These are phyloP conservation scores for Styela plicata DNA, from an alignment of 23 tunicate genomes.

Conservation along the genomic window DNA sequence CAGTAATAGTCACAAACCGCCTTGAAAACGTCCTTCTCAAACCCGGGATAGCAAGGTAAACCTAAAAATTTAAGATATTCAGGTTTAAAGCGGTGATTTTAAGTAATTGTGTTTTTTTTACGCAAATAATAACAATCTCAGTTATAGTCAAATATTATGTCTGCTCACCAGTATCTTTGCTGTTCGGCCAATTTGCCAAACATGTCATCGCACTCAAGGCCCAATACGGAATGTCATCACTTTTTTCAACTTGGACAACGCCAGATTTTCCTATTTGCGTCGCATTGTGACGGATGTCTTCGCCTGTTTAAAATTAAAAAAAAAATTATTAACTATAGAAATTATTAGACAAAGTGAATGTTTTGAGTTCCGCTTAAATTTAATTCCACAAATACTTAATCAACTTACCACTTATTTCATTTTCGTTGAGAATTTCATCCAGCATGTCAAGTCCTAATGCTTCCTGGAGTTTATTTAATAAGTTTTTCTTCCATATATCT, in stretches of 20 bases:
- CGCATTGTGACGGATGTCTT: slow-evolving; percentile 40
- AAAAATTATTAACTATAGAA: background rate
- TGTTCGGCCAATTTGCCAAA: slow-evolving; percentile 70
- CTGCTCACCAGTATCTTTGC: slow-evolving; percentile 48
- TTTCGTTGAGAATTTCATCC: slow-evolving; percentile 28
- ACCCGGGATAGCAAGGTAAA: slow-evolving; percentile 55
- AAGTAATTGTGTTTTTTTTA: too few relatives aligned
- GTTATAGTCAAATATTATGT: background rate
- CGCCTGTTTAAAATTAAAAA: slow-evolving; percentile 28
- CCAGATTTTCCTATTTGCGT: slow-evolving; percentile 62
- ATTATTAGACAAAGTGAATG: too few relatives aligned
- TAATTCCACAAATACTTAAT: too few relatives aligned
- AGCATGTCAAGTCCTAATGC: slow-evolving; percentile 38
- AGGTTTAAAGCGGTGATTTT: background rate
- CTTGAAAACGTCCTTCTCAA: slow-evolving; percentile 58
- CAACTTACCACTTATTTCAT: slow-evolving; percentile 41
- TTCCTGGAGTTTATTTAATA: slow-evolving; percentile 21
- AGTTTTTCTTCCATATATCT: slow-evolving; percentile 38
- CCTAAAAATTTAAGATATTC: slow-evolving; percentile 22
- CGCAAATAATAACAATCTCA: too few relatives aligned
- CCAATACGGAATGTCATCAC: slow-evolving; percentile 66
- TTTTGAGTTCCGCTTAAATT: background rate
- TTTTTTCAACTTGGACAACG: slow-evolving; percentile 58
- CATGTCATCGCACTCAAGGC: slow-evolving; percentile 69
- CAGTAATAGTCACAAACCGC: slow-evolving; percentile 61